A percentile compares a stretch with the other conserved stretches of the same genome.
Conservation (phyloP, 2,888 invertebrate genomes). For the Hartigia nigra region DNA sequence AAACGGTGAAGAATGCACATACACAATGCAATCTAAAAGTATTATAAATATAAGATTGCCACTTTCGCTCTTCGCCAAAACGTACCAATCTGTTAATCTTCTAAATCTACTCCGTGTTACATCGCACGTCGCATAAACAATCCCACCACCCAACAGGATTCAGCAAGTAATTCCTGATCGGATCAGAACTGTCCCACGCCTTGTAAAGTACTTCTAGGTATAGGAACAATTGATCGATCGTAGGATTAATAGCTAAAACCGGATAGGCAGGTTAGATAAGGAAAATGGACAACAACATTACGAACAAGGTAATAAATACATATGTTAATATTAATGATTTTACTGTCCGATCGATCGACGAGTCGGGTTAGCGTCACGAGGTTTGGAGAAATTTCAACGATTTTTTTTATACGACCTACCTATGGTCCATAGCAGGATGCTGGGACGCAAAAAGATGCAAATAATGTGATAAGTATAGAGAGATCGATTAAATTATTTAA, state of each 20-base stretch:
- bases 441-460: neutral
- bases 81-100: neutral
- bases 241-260: neutral
- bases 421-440: neutral
- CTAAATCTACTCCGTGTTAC: neutral
- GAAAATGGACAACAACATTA: neutral
- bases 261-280: neutral
- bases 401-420: neutral
- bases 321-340: conserved; percentile 11
- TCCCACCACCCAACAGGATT: neutral
- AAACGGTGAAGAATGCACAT: neutral
- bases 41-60: neutral
- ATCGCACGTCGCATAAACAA: neutral
- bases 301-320: conserved; percentile 15
- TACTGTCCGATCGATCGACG: neutral
- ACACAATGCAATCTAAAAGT: neutral
- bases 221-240: neutral
- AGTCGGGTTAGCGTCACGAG: neutral
- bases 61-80: neutral
- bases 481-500: neutral
- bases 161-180: neutral
- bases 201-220: neutral
- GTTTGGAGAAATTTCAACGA: neutral
- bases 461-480: neutral
- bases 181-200: neutral